Evolutionary conservation across 1,140 invertebrate genomes (phyloP), one percentile per base, ranked within the genome.

Genomic region (Procambarus virginalis): DNA sequence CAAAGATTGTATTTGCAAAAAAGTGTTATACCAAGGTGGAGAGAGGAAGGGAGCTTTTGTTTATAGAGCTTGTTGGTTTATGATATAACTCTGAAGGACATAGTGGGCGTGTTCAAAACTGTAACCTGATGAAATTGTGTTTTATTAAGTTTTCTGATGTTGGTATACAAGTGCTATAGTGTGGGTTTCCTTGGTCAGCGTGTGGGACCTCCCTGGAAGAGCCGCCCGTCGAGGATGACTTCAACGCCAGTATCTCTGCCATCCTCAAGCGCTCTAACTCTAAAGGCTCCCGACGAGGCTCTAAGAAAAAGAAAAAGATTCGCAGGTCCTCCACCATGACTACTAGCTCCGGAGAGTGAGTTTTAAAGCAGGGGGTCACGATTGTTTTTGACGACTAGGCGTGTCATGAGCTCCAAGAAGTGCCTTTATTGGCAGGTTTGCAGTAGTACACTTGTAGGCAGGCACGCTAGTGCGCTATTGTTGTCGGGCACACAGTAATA

Each of bases 201-300:
- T 80, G 77, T 45, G 86, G 86, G 60, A 88, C 64, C 70, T 55
- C 80, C 58, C 48, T 88, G 20, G 77, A 87, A 34, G 77, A 88
- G 51, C 6, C 34, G 49, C 84, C 60, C 0, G 49, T n/a, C 88
- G 97, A 97, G 90, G 96, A 97, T 92, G 95, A 96, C 68, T 98
- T 98, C 93, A 97, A 97, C 1, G 95, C 95, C 10, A 97, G 97
- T 91, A 95, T 97, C 70, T 97, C 95, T 89, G 97, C 96, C 4
- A 97, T 98, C 83, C 95, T 98, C 89, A 96, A 97, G 92, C 95
- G 96, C 86, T 94, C 96, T 60, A 82, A 89, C 96, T 84, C 70
- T 14, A 70, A 58, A 46, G 34, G 55, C 2, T 96, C 60, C 17
- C 94, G 95, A 78, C 94, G 95, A 79, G 91, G 60, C 93, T 93